Evolutionary conservation across 1,140 invertebrate genomes (phyloP).

Genomic region (Leptinotarsa lineolata): DNA sequence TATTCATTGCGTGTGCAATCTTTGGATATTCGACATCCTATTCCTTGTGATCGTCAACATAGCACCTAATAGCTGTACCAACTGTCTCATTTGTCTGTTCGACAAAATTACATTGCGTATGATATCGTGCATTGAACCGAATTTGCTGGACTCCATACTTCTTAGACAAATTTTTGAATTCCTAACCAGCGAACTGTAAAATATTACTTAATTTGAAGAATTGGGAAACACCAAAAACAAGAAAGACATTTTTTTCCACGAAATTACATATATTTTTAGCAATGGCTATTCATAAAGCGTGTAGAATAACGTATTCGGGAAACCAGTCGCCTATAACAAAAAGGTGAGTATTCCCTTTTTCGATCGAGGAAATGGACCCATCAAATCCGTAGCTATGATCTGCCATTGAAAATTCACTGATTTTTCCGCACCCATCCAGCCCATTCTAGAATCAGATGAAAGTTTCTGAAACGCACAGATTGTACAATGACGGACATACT

Average conservation of each 20-base stretch:
- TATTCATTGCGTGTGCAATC: not conserved
- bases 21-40: not conserved
- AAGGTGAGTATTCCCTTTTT: slow-evolving; percentile 24
- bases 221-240: not conserved
- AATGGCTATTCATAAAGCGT: not conserved
- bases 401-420: slow-evolving; percentile 32
- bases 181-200: not conserved
- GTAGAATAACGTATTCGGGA: slow-evolving; percentile 35
- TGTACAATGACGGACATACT: slow-evolving; percentile 2
- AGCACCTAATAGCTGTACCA: slow-evolving; percentile 22
- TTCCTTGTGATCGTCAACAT: not conserved
- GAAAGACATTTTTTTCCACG: not conserved
- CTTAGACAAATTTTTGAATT: not conserved
- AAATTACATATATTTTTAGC: not conserved
- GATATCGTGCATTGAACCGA: not conserved
- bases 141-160: not conserved
- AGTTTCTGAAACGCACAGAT: slow-evolving; percentile 32
- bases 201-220: not conserved
- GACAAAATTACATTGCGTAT: not conserved
- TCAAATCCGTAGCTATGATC: slow-evolving; percentile 51
- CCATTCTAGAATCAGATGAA: slow-evolving; percentile 1
- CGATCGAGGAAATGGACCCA: not conserved
- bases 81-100: slow-evolving; percentile 27
- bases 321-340: slow-evolving; percentile 48
- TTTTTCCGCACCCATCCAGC: slow-evolving; percentile 33